A percentile compares a stretch with the other conserved stretches of the same genome.
Evolutionary conservation across 2,888 invertebrate species (phyloP).

Genomic region (Nephrotoma flavescens): DNA sequence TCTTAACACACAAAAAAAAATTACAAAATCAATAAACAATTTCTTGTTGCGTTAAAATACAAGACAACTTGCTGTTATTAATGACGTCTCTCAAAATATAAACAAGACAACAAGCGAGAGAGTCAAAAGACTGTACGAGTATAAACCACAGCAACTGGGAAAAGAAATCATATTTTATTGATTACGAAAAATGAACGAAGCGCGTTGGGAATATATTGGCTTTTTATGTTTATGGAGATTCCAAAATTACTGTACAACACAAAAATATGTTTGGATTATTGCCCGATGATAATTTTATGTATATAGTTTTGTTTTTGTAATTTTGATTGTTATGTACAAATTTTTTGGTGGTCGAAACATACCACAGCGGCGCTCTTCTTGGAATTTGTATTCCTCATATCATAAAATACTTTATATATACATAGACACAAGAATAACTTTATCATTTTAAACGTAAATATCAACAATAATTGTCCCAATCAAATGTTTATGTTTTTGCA

Average conservation of each 20-base stretch:
- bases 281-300: not conserved
- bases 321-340: not conserved
- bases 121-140: not conserved
- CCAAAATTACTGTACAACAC: not conserved
- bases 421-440: not conserved
- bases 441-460: not conserved
- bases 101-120: not conserved
- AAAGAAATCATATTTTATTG: not conserved
- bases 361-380: too few species aligned
- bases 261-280: not conserved
- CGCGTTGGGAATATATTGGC: not conserved
- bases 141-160: not conserved
- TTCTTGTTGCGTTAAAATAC: slow-evolving; percentile 4
- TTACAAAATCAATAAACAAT: slow-evolving; percentile 4
- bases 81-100: slow-evolving; percentile 1
- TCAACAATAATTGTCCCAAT: not conserved
- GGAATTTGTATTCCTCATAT: too few species aligned
- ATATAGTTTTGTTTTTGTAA: not conserved
- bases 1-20: not conserved
- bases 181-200: not conserved
- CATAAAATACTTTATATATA: too few species aligned
- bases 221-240: not conserved
- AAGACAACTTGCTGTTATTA: slow-evolving; percentile 4
- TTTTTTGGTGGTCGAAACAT: too few species aligned
- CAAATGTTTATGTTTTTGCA: not conserved